Evolutionary conservation across 2,113 vertebrate species (phyloP), one percentile per base, ranked within the genome.

Genomic region (Pelobates fuscus): DNA sequence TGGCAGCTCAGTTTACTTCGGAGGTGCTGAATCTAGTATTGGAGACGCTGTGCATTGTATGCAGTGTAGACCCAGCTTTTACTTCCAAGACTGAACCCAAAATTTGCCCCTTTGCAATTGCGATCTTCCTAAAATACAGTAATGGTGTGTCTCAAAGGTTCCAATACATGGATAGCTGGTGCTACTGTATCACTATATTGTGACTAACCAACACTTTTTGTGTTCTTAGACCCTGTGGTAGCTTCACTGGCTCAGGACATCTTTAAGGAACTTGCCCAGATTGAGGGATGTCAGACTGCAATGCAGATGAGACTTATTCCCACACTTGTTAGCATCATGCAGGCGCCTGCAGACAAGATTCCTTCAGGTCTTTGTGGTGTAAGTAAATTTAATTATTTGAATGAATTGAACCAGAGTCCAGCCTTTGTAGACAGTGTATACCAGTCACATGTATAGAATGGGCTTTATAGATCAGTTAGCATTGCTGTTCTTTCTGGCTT

Each of bases 281-380:
- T 98, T 8, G 95, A 98, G 84, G 94, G 94, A 66, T 98, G 97
- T 80, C 97, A 98, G 84, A 94, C 91, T 58, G 94, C 97, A 57
- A 96, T 98, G 97, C 97, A 99, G 87, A 94, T 95, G 93, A 91
- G 97, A 37, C 92, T 99, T 69, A 98, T 99, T 77, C 97, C 97
- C 71, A 98, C 97, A 0, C 92, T 99, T 57, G 90, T 98, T 89
- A 98, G 96, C 93, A 99, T 98, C 83, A 98, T 99, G 97, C 96
- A 99, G 83, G 96, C 97, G 25, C 96, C 97, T 1, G 78, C 92
- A 1, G 97, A 99, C 91, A 99, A 99, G 90, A 95, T 99, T 82
- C 97, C 97, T 1, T 86, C 94, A 0, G 97, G 97, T 30, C 94
- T 99, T 25, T 99, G 97, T 83, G 93, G 95, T 76, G 97, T 98